These are phyloP conservation scores for Boloria euphrosyne DNA, from an alignment of 2,888 invertebrate species.

Conservation along the genomic window DNA sequence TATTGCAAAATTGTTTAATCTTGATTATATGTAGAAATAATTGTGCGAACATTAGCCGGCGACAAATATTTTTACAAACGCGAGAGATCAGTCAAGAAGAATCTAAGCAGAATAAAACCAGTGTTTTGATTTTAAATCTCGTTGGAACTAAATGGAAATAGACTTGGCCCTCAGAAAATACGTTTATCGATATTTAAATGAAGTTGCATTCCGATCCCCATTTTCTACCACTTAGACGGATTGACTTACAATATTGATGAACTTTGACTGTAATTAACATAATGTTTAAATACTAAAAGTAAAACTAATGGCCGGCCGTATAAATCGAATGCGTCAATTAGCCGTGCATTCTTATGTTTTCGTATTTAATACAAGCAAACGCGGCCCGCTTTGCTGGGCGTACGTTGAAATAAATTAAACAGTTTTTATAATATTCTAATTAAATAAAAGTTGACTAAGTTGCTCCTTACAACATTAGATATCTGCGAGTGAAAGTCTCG, in stretches of 20 bases:
- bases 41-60: too few relatives aligned
- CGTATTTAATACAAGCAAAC: background rate
- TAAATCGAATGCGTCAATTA: background rate
- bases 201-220: conserved; percentile 11
- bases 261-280: background rate
- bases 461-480: too few relatives aligned
- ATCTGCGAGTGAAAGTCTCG: too few relatives aligned
- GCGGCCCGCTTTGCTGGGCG: too few relatives aligned
- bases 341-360: background rate
- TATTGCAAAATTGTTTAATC: too few relatives aligned
- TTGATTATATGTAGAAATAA: too few relatives aligned
- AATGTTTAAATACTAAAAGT: background rate
- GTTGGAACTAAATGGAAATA: background rate
- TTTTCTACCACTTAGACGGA: conserved; percentile 9
- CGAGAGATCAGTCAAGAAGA: background rate
- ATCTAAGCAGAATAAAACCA: too few relatives aligned
- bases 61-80: too few relatives aligned
- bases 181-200: background rate
- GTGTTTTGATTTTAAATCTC: too few relatives aligned
- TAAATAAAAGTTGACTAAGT: too few relatives aligned
- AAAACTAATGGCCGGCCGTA: background rate
- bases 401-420: too few relatives aligned
- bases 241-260: conserved; percentile 13
- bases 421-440: too few relatives aligned
- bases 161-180: background rate